phyloP scores from a whole-genome alignment of 2,888 invertebrate genomes.

The Apeira syringaria region DNA sequence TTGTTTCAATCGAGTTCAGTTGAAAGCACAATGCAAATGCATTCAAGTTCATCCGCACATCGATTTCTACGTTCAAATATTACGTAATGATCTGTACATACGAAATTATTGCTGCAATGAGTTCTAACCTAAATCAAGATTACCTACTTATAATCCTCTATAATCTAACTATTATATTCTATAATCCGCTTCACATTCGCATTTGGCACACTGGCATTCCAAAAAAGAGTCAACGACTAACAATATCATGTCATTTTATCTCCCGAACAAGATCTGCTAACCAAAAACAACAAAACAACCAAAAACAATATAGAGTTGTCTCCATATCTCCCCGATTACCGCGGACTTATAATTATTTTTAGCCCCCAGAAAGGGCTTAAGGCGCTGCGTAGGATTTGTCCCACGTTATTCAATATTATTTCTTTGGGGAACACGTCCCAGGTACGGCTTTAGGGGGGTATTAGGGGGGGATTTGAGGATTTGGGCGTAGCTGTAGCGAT shows the following conservation, averaged over 20 bases:
- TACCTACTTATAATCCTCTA: too few relatives aligned
- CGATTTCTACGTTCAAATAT: too few relatives aligned
- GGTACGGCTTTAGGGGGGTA: constrained; percentile 55
- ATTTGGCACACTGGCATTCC: too few relatives aligned
- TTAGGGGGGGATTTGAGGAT: constrained; percentile 44
- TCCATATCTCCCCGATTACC: constrained; percentile 50
- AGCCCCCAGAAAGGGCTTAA: constrained; percentile 73
- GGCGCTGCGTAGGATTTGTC: constrained; percentile 74
- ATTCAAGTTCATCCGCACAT: too few relatives aligned
- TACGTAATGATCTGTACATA: too few relatives aligned
- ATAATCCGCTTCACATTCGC: too few relatives aligned
- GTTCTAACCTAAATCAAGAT: too few relatives aligned
- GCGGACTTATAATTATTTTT: constrained; percentile 57
- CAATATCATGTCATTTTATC: not conserved
- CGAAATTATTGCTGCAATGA: too few relatives aligned
- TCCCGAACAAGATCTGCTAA: constrained; percentile 5
- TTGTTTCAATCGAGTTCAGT: constrained; percentile 14
- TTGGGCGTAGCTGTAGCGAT: constrained; percentile 43
- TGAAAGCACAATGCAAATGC: not conserved
- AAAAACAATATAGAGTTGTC: constrained; percentile 51
- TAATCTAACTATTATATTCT: too few relatives aligned
- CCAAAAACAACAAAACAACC: constrained; percentile 35
- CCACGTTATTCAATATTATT: constrained; percentile 80
- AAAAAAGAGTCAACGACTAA: too few relatives aligned
- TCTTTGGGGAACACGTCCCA: constrained; percentile 60